Evolutionary conservation across 2,797 vertebrate genomes (phyloP), one percentile per base, ranked within the genome.

Genomic region (Glossophaga mutica): DNA sequence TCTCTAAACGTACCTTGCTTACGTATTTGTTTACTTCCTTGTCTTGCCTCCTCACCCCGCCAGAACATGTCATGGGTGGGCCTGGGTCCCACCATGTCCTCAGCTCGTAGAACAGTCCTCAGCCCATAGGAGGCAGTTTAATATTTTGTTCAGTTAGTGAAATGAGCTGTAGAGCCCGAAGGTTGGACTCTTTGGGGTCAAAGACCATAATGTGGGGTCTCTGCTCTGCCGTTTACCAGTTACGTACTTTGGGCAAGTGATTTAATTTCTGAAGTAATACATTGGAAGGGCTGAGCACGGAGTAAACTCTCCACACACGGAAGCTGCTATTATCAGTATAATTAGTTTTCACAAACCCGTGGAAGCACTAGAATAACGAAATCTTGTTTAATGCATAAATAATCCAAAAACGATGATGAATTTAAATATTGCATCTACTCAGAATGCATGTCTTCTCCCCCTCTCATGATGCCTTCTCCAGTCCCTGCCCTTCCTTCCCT

Each of bases 351-450:
- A 4, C 34, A 85, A 93, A 77, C 84, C 44, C 65, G 7, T 68
- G 19, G 52, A 86, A 81, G 11, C 52, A 39, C 71, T 48, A n/a
- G 87, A 84, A 48, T 76, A 65, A 57, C 44, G 34, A 81, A 79
- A 48, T 55, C 16, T 0, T 55, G 26, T 93, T 73, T 79, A 91
- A 73, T 89, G 39, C 39, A n/a, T 57, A 88, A 91, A 59, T 88
- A 85, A 91, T 79, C 81, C 93, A n/a, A 57, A 92, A 94, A 81
- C 42, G 87, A 1, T 3, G 16, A 57, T 87, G 62, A 84, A 50
- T 59, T 55, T 78, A 67, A 95, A 91, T 92, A 50, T 95, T 79
- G 24, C 19, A 11, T 68, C 19, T 82, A 48, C 78, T 92, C 82
- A 70, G 50, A 94, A 62, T 85, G 4, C 26, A 1, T 34, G n/a